phyloP scores from a whole-genome alignment of 2,888 invertebrate species.

The Spodoptera exigua region DNA sequence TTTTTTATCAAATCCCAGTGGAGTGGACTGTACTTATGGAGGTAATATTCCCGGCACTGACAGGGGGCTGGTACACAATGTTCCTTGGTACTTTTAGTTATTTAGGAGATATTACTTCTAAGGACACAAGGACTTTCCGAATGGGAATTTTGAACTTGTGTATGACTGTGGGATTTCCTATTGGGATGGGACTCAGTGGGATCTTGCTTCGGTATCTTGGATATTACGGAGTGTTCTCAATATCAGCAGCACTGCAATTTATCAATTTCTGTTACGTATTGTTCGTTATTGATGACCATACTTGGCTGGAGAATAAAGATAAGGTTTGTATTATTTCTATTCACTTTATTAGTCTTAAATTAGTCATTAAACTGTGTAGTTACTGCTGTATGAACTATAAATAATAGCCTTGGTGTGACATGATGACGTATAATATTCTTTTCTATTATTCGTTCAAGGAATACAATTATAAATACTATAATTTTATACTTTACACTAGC shows the following conservation, averaged over 20 bases:
- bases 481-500: too few relatives aligned
- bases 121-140: constrained; percentile 89
- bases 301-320: constrained; percentile 79
- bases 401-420: not conserved
- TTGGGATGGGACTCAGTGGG: constrained; percentile 84
- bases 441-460: too few relatives aligned
- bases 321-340: constrained; percentile 68
- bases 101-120: constrained; percentile 89
- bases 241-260: constrained; percentile 79
- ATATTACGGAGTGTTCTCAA: constrained; percentile 87
- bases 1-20: constrained; percentile 87
- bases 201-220: constrained; percentile 79
- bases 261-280: constrained; percentile 83
- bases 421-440: not conserved
- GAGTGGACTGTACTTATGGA: constrained; percentile 88
- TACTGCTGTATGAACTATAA: constrained; percentile 4
- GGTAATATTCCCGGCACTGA: constrained; percentile 85
- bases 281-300: constrained; percentile 81
- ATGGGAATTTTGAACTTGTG: constrained; percentile 88
- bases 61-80: constrained; percentile 89
- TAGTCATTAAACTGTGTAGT: not conserved
- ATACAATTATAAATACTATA: too few relatives aligned
- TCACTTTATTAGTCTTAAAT: too few relatives aligned
- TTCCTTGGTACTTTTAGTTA: constrained; percentile 90
- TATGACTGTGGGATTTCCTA: constrained; percentile 85